Evolutionary conservation across 2,888 invertebrate genomes (phyloP), one percentile per base, ranked within the genome.

Genomic region (Amphimallon solstitiale): DNA sequence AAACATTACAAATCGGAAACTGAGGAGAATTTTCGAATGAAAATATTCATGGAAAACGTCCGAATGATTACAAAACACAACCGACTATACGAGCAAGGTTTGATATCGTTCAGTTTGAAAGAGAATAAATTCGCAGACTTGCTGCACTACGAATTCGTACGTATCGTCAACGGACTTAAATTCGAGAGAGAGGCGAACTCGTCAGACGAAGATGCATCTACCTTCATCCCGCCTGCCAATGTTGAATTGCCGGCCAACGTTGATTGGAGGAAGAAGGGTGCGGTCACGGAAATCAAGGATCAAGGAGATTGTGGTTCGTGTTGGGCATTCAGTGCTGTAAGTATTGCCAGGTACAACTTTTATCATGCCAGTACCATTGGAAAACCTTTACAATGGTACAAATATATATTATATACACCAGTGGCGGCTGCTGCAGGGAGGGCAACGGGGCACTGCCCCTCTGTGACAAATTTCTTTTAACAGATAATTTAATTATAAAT

Each of bases 231-330:
- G n/a, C 80, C 92, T 14, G 90, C 89, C 21, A 88, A 94, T 83
- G 89, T 93, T 43, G 76, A 85, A 65, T 67, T 91, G 67, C 93
- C 95, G n/a, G 84, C 86, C 23, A 77, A 84, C 46, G 90, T 95
- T 60, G 95, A 96, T 84, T 97, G 96, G 96, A 88, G 94, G 77
- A 78, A 84, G 65, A 80, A 89, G 71, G 95, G 95, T 49, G 94
- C 93, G 69, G 96, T 97, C 66, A 95, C 95, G n/a, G 88, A 86
- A 0, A 85, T 96, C 71, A 96, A 96, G 83, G 91, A 96, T 86
- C 95, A 97, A 86, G 93, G 91, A 77, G 88, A 89, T 76, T 95
- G 95, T 82, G 95, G 95, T 66, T 93, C 93, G 1, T 96, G 95
- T 86, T 97, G 95, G 95, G 88, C 95, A 35, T 97, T 96, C 86